Evolutionary conservation across 2,888 invertebrate genomes (phyloP).

Genomic region (Oscheius onirici): DNA sequence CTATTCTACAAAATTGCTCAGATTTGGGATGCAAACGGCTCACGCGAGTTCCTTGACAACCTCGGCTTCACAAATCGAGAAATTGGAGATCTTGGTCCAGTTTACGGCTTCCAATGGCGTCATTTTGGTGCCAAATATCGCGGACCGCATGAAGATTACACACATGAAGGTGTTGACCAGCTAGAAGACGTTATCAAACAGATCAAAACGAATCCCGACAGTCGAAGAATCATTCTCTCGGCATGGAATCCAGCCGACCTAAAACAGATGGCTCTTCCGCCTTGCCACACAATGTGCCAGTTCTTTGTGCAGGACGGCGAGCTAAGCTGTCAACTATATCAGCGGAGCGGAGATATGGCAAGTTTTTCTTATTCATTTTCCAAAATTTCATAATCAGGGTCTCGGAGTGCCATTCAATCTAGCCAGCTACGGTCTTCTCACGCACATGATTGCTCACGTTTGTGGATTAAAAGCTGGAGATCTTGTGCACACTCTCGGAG

Average conservation of each 20-base stretch:
- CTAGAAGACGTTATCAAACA: conserved; percentile 82
- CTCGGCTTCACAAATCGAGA: conserved; percentile 84
- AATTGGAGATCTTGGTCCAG: conserved; percentile 93
- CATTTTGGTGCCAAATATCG: conserved; percentile 92
- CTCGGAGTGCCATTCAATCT: conserved; percentile 98
- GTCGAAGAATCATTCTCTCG: conserved; percentile 88
- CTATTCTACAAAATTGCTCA: conserved; percentile 75
- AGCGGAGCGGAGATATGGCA: conserved; percentile 96
- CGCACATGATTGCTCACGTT: conserved; percentile 93
- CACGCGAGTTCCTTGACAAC: conserved; percentile 86
- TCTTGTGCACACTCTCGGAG: conserved; percentile 92
- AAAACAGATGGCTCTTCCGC: conserved; percentile 91
- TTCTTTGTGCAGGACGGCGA: conserved; percentile 87
- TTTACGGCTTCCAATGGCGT: conserved; percentile 97
- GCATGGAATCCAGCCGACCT: conserved; percentile 87
- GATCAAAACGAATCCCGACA: conserved; percentile 83
- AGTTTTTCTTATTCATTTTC: not conserved
- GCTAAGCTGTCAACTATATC: conserved; percentile 90
- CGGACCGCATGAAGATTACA: conserved; percentile 84
- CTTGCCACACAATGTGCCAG: conserved; percentile 93
- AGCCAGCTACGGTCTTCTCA: conserved; percentile 91
- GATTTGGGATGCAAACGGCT: conserved; percentile 97
- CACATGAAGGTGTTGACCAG: conserved; percentile 88
- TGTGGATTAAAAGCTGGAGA: conserved; percentile 91
- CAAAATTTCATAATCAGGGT: conserved; percentile 71